phyloP scores from a whole-genome alignment of 2,113 vertebrate species.

The Perca schrenkii region DNA sequence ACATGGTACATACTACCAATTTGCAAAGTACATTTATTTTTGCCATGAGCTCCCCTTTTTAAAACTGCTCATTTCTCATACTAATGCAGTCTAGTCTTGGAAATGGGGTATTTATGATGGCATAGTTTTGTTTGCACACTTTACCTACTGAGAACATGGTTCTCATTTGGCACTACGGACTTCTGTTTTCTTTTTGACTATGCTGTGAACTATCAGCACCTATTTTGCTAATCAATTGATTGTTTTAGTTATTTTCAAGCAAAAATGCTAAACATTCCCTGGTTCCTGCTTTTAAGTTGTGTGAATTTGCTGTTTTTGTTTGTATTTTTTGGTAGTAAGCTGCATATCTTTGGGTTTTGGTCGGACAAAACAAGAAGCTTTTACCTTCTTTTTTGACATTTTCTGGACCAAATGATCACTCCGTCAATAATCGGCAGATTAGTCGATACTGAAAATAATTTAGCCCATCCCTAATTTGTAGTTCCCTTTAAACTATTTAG shows the following conservation, averaged over 20 bases:
- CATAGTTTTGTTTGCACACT: constrained; percentile 2
- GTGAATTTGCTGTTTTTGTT: not conserved
- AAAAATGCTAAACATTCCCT: not conserved
- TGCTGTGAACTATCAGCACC: not conserved
- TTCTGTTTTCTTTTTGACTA: not conserved
- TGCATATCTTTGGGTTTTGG: constrained; percentile 21
- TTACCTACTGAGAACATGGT: not conserved
- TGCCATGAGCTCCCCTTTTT: not conserved
- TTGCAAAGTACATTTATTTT: not conserved
- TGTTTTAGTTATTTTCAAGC: not conserved
- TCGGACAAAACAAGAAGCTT: constrained; percentile 15
- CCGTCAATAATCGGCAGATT: not conserved
- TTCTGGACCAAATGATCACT: constrained; percentile 6
- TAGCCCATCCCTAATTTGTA: constrained; percentile 19
- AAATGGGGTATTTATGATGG: not conserved
- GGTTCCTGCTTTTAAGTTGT: constrained; percentile 16
- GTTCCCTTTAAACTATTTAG: constrained; percentile 24
- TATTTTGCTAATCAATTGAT: not conserved
- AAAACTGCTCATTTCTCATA: not conserved
- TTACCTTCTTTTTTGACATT: constrained; percentile 1
- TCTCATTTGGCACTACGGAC: not conserved
- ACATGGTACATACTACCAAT: not conserved
- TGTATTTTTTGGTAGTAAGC: not conserved
- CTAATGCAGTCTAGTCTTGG: constrained; percentile 1
- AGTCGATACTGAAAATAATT: constrained; percentile 12